These are phyloP conservation scores for Jordanella pulchra DNA, from an alignment of 2,797 vertebrate species.

Conservation along the genomic window DNA sequence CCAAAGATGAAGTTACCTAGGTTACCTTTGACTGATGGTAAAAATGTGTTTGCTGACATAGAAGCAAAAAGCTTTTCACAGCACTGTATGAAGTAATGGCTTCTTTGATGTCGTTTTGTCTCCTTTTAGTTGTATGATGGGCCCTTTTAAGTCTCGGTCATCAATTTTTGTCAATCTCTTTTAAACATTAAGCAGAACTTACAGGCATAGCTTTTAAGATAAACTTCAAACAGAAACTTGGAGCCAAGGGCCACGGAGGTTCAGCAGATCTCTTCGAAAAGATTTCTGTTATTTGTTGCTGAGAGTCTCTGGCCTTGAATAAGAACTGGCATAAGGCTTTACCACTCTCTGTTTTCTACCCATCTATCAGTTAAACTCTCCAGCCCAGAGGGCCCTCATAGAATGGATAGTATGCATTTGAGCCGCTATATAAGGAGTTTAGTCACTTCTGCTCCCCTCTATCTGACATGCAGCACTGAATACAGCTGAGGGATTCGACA, in stretches of 20 bases:
- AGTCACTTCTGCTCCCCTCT: constrained; percentile 48
- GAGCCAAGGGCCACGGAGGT: not conserved
- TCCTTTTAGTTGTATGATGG: not conserved
- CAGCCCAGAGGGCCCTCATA: constrained; percentile 35
- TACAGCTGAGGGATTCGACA: constrained; percentile 43
- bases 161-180: not conserved
- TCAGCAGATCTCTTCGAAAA: not conserved
- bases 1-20: not conserved
- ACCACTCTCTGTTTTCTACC: constrained; percentile 43
- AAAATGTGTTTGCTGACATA: no score
- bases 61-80: not conserved
- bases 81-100: no score
- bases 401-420: constrained; percentile 59
- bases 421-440: constrained; percentile 57
- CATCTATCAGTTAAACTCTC: constrained; percentile 52
- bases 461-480: constrained; percentile 49
- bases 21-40: not conserved
- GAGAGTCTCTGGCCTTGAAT: constrained; percentile 49
- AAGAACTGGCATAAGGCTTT: constrained; percentile 34
- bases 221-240: not conserved
- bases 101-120: not conserved
- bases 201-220: not conserved
- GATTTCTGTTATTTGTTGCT: not conserved
- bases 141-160: not conserved
- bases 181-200: not conserved